Evolutionary conservation across 1,140 invertebrate genomes (phyloP).

Genomic region (Holcopasites calliopsidis): DNA sequence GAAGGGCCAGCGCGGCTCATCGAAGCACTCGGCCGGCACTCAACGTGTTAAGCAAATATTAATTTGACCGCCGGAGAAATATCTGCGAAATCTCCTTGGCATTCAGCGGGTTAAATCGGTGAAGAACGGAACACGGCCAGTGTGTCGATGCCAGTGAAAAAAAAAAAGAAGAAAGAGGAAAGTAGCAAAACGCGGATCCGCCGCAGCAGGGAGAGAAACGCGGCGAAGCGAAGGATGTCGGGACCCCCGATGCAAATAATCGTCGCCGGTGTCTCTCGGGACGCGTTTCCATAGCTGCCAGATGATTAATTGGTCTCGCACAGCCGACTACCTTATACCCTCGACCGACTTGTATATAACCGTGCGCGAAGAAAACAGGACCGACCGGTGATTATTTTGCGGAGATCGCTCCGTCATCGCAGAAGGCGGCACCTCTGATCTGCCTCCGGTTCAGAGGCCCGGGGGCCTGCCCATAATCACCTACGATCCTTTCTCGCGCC

Average conservation of each 20-base stretch:
- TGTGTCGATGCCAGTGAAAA: neutral
- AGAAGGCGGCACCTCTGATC: conserved; percentile 64
- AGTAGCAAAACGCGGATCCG: neutral
- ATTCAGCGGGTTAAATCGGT: neutral
- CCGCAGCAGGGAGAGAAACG: neutral
- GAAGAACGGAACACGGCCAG: neutral
- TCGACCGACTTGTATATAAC: conserved; percentile 41
- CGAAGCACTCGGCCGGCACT: too few species aligned
- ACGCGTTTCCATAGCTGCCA: conserved; percentile 56
- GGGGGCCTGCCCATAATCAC: conserved; percentile 61
- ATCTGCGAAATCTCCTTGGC: neutral
- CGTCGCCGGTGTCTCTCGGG: conserved; percentile 44
- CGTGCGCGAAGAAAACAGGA: conserved; percentile 54
- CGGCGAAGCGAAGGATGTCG: too few species aligned
- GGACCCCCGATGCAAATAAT: conserved; percentile 56
- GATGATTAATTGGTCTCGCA: conserved; percentile 62
- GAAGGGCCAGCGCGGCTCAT: too few species aligned
- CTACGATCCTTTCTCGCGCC: conserved; percentile 55
- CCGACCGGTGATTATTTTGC: conserved; percentile 65
- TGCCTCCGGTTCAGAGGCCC: conserved; percentile 51
- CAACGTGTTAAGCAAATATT: too few species aligned
- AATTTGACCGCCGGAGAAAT: too few species aligned
- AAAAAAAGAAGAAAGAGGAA: neutral
- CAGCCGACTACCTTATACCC: conserved; percentile 42
- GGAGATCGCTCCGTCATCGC: conserved; percentile 66